A percentile compares a stretch with the other conserved stretches of the same genome.
phyloP scores from a whole-genome alignment of 2,888 invertebrate genomes.

The Euphydryas editha region DNA sequence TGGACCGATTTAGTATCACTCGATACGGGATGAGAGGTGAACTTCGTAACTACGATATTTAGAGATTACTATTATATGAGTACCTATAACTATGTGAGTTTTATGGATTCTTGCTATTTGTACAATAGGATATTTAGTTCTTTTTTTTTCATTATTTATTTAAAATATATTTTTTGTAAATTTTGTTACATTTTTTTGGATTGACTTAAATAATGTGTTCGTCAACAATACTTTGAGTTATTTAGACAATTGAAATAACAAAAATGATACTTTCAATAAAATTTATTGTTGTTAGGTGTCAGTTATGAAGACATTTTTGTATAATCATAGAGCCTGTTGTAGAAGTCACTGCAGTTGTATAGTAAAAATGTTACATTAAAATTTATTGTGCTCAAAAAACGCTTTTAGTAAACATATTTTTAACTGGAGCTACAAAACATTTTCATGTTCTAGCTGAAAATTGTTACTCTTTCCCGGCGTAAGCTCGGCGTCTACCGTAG shows the following conservation, averaged over 20 bases:
- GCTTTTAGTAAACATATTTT: slow-evolving; percentile 78
- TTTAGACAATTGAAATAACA: too few relatives aligned
- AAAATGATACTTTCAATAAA: too few relatives aligned
- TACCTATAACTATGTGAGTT: neutral
- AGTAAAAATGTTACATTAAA: slow-evolving; percentile 70
- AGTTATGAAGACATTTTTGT: neutral
- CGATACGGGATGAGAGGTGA: slow-evolving; percentile 35
- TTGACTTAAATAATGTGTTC: too few relatives aligned
- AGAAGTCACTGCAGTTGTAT: slow-evolving; percentile 44
- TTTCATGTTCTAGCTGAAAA: slow-evolving; percentile 80
- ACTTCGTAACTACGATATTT: slow-evolving; percentile 1
- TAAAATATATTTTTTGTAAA: too few relatives aligned
- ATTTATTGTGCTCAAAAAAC: slow-evolving; percentile 79
- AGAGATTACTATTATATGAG: neutral
- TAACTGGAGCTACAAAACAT: slow-evolving; percentile 75
- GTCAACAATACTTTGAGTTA: too few relatives aligned
- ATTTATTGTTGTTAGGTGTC: too few relatives aligned
- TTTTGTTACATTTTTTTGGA: too few relatives aligned
- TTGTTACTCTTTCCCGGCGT: slow-evolving; percentile 71
- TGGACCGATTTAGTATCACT: slow-evolving; percentile 47
- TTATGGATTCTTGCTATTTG: neutral
- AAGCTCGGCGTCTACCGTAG: slow-evolving; percentile 57
- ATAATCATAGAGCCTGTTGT: slow-evolving; percentile 16
- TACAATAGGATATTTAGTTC: too few relatives aligned
- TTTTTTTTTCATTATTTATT: too few relatives aligned